A percentile compares a stretch with the other conserved stretches of the same genome.
Conservation (phyloP, 2,113 vertebrate species). For the Cathartes aura region DNA sequence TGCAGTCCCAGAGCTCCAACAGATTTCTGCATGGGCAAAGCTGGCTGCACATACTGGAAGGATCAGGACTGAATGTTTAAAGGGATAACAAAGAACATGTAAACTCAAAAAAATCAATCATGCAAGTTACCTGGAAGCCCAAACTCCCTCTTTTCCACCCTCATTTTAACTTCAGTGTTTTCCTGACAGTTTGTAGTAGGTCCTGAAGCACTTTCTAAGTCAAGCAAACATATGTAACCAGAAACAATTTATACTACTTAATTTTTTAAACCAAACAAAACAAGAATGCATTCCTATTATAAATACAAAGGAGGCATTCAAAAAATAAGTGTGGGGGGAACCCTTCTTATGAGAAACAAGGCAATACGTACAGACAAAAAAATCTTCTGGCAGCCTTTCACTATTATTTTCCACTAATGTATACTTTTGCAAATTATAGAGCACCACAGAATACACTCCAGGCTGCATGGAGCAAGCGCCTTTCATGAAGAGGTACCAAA, state of each 20-base stretch:
- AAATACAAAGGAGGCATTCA: neutral
- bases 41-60: neutral
- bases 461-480: neutral
- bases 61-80: neutral
- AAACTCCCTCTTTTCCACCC: neutral
- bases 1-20: neutral
- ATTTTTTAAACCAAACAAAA: slow-evolving; percentile 8
- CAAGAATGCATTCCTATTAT: neutral
- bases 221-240: neutral
- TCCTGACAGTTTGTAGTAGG: neutral
- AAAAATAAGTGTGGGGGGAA: neutral
- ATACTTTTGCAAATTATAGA: slow-evolving; percentile 2
- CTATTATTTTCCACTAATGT: slow-evolving; percentile 18
- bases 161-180: neutral
- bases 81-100: rapidly evolving
- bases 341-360: neutral
- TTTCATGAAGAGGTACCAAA: neutral
- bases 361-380: neutral
- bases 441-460: neutral
- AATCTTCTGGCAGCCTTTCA: neutral
- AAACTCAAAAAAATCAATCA: neutral
- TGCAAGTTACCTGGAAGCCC: neutral
- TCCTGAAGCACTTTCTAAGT: neutral
- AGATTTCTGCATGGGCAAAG: neutral
- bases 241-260: neutral